Percentiles rank a stretch among this genome's conserved stretches.
phyloP scores from a whole-genome alignment of 2,797 vertebrate species.

The Pteropus rufus region DNA sequence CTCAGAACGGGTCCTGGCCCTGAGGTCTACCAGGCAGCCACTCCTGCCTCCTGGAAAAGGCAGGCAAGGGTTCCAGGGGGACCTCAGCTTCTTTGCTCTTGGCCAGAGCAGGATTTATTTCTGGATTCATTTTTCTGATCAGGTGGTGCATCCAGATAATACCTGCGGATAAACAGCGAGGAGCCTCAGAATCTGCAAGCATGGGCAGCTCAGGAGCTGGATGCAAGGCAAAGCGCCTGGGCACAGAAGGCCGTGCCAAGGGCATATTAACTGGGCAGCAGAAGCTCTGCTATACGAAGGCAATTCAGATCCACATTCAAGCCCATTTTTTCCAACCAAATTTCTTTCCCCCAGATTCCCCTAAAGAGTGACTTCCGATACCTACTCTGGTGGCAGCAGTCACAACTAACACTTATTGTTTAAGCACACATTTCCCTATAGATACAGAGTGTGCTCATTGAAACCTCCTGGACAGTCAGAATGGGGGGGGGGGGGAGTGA shows the following conservation, averaged over 20 bases:
- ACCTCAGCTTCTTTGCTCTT: neutral
- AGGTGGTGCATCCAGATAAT: neutral
- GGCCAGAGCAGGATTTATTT: neutral
- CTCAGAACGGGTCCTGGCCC: neutral
- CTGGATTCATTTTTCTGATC: neutral
- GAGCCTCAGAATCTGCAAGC: no score
- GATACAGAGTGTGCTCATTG: neutral
- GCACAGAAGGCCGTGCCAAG: no score
- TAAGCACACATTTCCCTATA: neutral
- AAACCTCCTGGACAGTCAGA: neutral
- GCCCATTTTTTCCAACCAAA: neutral
- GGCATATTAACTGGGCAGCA: accelerated
- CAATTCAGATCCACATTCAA: neutral
- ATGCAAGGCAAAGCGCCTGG: no score
- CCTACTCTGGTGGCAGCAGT: neutral
- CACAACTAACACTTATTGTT: neutral
- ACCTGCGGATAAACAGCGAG: neutral
- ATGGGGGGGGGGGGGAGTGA: accelerated
- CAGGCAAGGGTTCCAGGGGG: neutral
- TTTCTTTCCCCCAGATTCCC: neutral
- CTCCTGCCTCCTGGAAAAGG: neutral
- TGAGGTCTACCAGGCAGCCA: neutral
- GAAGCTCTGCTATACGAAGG: neutral
- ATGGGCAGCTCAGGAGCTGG: neutral
- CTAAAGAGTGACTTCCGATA: neutral